phyloP scores from a whole-genome alignment of 2,113 vertebrate genomes.

The Zeus faber region DNA sequence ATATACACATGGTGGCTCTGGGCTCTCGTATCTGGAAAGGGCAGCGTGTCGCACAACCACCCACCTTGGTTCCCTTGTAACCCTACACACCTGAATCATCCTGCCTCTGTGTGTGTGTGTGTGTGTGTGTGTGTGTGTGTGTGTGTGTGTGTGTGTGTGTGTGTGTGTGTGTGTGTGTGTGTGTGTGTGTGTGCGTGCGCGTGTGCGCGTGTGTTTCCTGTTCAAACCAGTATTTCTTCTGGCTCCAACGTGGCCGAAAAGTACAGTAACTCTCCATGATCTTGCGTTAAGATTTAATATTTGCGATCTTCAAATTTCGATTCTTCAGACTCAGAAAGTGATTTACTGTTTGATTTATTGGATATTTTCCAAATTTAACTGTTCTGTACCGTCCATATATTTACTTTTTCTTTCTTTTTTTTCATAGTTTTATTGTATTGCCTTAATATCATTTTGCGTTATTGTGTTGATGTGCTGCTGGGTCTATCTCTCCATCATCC shows the following conservation, averaged over 20 bases:
- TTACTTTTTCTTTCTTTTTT: neutral
- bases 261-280: neutral
- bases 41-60: neutral
- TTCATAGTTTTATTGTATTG: neutral
- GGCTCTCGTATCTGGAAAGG: neutral
- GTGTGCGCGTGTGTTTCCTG: neutral
- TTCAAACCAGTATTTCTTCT: neutral
- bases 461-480: neutral
- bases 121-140: conserved; percentile 1
- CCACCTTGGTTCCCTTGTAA: neutral
- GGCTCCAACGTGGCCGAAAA: neutral
- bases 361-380: neutral
- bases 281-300: neutral
- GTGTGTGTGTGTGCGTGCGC: neutral
- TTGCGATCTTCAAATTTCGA: neutral
- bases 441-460: neutral
- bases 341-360: no score
- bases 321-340: neutral
- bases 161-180: neutral
- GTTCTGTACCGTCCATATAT: neutral
- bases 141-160: neutral
- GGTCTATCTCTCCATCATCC: no score
- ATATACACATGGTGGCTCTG: no score
- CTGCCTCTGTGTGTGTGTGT: neutral
- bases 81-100: no score